Evolutionary conservation across 2,888 invertebrate genomes (phyloP).

Genomic region (Campopleginae sp.): DNA sequence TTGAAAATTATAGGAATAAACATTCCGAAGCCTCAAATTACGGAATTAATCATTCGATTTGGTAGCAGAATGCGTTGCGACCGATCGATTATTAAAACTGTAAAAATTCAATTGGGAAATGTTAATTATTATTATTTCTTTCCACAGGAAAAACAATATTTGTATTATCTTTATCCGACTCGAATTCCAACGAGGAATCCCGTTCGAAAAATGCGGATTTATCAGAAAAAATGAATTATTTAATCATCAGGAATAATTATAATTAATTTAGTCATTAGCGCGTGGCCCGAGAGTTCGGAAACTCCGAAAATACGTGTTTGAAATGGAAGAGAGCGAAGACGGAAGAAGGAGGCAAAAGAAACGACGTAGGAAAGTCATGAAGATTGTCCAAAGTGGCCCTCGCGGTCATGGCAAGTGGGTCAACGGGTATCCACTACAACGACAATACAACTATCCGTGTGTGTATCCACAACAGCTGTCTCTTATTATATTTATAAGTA

Average conservation of each 20-base stretch:
- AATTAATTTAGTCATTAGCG: not conserved
- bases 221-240: not conserved
- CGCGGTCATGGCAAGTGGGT: constrained; percentile 56
- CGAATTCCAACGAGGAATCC: not conserved
- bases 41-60: not conserved
- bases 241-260: not conserved
- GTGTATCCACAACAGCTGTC: constrained; percentile 37
- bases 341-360: not conserved
- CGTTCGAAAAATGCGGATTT: not conserved
- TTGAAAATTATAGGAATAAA: not conserved
- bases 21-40: not conserved
- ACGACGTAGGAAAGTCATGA: constrained; percentile 25
- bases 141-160: not conserved
- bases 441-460: constrained; percentile 15
- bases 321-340: not conserved
- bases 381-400: constrained; percentile 54
- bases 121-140: not conserved
- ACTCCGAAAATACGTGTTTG: not conserved
- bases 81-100: not conserved
- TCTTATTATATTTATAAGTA: constrained; percentile 57
- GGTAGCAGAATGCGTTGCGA: not conserved
- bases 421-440: constrained; percentile 31
- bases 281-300: not conserved
- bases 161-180: no score
- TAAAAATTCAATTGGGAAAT: not conserved